Evolutionary conservation across 2,797 vertebrate species (phyloP).

Genomic region (Mus spretus): DNA sequence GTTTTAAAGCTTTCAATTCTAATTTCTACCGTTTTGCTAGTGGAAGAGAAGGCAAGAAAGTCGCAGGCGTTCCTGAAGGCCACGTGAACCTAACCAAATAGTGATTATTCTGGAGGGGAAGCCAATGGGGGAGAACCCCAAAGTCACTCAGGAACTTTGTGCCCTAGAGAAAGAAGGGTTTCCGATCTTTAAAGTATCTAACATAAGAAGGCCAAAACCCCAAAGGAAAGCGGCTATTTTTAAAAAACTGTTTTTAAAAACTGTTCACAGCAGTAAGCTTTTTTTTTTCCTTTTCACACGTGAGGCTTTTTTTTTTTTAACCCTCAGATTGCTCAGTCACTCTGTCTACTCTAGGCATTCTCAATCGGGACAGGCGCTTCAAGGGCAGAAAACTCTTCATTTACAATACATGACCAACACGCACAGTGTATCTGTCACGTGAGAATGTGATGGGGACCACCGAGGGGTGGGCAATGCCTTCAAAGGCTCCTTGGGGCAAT

Average conservation of each 20-base stretch:
- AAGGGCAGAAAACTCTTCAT: background rate
- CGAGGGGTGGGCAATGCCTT: background rate
- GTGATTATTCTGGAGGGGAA: background rate
- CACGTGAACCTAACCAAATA: background rate
- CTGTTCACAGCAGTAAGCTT: background rate
- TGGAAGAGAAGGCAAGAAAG: background rate
- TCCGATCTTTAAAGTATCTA: background rate
- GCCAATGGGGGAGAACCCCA: background rate
- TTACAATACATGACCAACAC: background rate
- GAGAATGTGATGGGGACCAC: background rate
- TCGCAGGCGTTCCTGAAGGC: background rate
- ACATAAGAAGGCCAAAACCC: background rate
- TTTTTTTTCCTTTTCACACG: background rate
- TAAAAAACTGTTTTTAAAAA: background rate
- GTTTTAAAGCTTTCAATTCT: conserved; percentile 4
- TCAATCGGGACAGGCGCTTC: background rate
- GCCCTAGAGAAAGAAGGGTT: background rate
- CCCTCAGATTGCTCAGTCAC: background rate
- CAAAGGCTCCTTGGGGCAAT: background rate
- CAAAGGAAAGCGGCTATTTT: background rate
- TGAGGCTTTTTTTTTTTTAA: background rate
- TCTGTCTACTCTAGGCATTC: background rate
- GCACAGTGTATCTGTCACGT: too few relatives aligned
- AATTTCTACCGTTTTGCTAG: conserved; percentile 22
- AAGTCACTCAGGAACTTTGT: background rate